A percentile compares a stretch with the other conserved stretches of the same genome.
phyloP scores from a whole-genome alignment of 2,113 vertebrate genomes.

The Heloderma charlesbogerti region DNA sequence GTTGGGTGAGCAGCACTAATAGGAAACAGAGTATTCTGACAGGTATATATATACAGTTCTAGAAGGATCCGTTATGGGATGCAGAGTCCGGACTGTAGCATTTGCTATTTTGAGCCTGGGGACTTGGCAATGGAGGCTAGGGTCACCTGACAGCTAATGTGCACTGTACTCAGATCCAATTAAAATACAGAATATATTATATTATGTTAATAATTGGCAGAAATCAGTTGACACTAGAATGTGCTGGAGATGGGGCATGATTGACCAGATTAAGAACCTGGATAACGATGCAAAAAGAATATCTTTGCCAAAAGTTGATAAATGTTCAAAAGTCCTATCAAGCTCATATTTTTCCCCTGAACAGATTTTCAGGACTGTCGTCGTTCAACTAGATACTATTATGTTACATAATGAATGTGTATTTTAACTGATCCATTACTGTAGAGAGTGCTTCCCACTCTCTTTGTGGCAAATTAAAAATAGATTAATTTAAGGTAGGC shows the following conservation, averaged over 20 bases:
- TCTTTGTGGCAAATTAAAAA: background rate
- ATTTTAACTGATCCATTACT: background rate
- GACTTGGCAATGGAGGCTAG: background rate
- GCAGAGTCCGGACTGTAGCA: background rate
- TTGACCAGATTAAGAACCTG: background rate
- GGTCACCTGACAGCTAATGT: background rate
- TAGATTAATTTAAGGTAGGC: background rate
- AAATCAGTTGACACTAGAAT: background rate
- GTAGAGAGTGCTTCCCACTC: background rate
- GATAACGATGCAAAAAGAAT: background rate
- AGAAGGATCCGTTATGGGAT: background rate
- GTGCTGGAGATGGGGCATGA: background rate
- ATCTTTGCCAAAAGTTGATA: background rate
- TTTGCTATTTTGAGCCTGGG: background rate
- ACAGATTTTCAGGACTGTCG: background rate
- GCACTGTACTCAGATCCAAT: background rate
- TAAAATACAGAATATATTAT: background rate
- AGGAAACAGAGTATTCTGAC: background rate
- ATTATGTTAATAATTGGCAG: background rate
- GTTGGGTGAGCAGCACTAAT: background rate
- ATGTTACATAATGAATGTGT: background rate
- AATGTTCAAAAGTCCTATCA: background rate
- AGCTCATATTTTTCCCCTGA: background rate
- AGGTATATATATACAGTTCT: background rate
- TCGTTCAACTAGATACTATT: background rate